Percentiles rank a stretch among this genome's conserved stretches.
Evolutionary conservation across 2,113 vertebrate genomes (phyloP).

Genomic region (Psettodes erumei): DNA sequence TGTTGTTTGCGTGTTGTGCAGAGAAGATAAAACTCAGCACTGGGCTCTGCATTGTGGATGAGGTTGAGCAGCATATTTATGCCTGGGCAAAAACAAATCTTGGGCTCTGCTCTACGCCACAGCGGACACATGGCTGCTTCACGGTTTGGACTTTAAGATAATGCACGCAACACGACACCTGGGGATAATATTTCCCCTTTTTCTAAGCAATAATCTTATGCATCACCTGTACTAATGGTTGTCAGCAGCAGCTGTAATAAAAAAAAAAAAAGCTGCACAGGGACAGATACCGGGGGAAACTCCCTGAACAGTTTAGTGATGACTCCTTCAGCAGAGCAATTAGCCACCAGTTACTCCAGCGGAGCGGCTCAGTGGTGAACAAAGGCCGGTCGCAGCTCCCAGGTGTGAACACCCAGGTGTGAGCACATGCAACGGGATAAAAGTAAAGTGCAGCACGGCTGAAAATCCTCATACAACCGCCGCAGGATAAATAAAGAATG

Average conservation of each 20-base stretch:
- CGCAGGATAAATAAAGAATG: slow-evolving; percentile 48
- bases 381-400: slow-evolving; percentile 35
- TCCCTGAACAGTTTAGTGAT: slow-evolving; percentile 30
- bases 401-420: slow-evolving; percentile 52
- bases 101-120: slow-evolving; percentile 17
- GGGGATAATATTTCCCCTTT: slow-evolving; percentile 2
- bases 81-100: slow-evolving; percentile 35
- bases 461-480: slow-evolving; percentile 31
- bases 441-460: slow-evolving; percentile 13
- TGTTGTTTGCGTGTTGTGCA: background rate
- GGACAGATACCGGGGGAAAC: no score
- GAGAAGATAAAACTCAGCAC: slow-evolving; percentile 27
- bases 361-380: slow-evolving; percentile 29
- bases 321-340: slow-evolving; percentile 40
- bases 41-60: slow-evolving; percentile 18
- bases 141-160: background rate
- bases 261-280: background rate
- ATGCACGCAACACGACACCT: slow-evolving; percentile 20
- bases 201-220: slow-evolving; percentile 19
- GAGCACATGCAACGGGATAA: slow-evolving; percentile 42
- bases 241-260: background rate
- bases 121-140: slow-evolving; percentile 20
- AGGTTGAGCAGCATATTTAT: slow-evolving; percentile 16
- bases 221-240: no score
- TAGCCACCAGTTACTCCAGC: slow-evolving; percentile 34